phyloP scores from a whole-genome alignment of 2,797 vertebrate genomes.

The Discoglossus pictus region DNA sequence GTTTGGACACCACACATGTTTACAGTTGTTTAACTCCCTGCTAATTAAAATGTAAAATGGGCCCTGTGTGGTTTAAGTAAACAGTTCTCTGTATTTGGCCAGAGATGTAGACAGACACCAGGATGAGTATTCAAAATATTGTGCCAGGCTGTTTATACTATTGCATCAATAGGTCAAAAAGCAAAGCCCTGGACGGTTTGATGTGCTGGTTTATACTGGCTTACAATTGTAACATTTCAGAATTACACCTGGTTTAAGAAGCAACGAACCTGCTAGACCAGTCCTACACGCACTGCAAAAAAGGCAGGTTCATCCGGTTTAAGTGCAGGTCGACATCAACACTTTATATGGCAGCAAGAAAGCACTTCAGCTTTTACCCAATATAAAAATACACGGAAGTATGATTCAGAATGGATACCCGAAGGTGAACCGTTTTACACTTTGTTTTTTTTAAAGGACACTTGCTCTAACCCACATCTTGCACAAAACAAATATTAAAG shows the following conservation, averaged over 20 bases:
- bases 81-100: not conserved
- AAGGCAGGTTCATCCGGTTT: not conserved
- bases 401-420: too few relatives aligned
- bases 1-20: not conserved
- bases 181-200: not conserved
- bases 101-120: constrained; percentile 1
- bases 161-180: not conserved
- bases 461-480: too few relatives aligned
- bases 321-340: too few relatives aligned
- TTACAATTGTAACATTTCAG: not conserved
- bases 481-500: too few relatives aligned
- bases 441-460: too few relatives aligned
- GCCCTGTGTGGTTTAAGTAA: constrained; percentile 5
- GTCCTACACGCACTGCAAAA: constrained; percentile 6
- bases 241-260: constrained; percentile 7
- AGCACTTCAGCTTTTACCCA: too few relatives aligned
- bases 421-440: too few relatives aligned
- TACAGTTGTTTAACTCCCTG: not conserved
- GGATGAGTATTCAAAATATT: not conserved
- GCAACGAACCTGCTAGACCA: not conserved
- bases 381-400: too few relatives aligned
- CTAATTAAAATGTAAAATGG: not conserved
- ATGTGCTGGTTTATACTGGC: not conserved
- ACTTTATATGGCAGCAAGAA: too few relatives aligned
- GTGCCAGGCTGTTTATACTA: not conserved